Base-by-base conservation (phyloP, 1,140 invertebrate species). In the Drosophila micromelanica region DNA sequence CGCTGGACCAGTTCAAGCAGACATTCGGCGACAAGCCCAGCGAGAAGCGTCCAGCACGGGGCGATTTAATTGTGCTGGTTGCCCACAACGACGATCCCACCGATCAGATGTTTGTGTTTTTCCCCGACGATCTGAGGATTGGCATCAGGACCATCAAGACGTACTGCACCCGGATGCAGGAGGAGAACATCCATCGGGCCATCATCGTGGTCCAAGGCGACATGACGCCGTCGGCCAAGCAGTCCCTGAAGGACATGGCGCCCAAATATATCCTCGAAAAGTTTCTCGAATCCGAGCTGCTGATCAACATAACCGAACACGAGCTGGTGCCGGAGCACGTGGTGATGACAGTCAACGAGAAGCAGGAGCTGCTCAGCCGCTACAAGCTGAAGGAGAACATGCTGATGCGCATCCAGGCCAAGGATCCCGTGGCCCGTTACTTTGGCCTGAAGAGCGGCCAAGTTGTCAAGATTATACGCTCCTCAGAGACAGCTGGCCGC, bases 21-120 rank as follows among this genome's bases (percentile, higher is more conserved):
- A 97, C 98, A 91, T 99, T 98, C 93, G 98, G 99, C 7, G 98
- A 99, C 92, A 99, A 98, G 93, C 98, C 99, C 1, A 97, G 98
- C 94, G 98, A 99, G 93, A 96, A 98, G 91, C 92, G 96, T 12
- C 98, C 98, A 0, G 95, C 96, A 0, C 93, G 98, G 75, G 97
- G 96, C 92, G 98, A 99, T 92, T 93, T 99, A 5, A 99, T 98
- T 89, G 97, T 99, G 15, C 92, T 99, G 2, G 99, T 99, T 0
- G 98, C 99, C 8, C 99, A 99, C 92, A 99, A 99, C 92, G 98
- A 99, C 93, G 99, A 99, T 93, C 98, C 99, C 0, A 99, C 98
- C 78, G 99, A 99, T 93, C 99, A 99, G 91, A 97, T 99, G 95
- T 99, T 99, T 93, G 98, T 99, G 0, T 99, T 99, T 91, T 99